Percentiles rank a stretch among this genome's conserved stretches.
Evolutionary conservation across 1,140 invertebrate species (phyloP).

Genomic region (Acromyrmex echinatior): DNA sequence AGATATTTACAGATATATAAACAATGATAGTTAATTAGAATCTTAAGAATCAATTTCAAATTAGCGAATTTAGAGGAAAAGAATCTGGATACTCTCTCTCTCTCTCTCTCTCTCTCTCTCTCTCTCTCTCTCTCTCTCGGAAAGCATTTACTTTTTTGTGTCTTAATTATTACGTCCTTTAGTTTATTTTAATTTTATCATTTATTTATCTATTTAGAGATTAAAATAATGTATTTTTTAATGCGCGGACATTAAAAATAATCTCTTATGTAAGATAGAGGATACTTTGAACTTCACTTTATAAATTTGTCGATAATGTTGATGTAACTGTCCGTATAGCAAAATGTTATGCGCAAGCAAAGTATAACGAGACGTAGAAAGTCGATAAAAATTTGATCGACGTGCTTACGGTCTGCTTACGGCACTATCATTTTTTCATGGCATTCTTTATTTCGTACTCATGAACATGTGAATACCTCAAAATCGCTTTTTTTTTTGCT

Average conservation of each 20-base stretch:
- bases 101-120: too few relatives aligned
- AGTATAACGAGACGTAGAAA: constrained; percentile 49
- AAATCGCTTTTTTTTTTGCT: constrained; percentile 21
- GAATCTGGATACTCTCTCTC: too few relatives aligned
- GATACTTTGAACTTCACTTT: constrained; percentile 12
- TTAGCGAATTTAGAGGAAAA: neutral
- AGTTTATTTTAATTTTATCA: neutral
- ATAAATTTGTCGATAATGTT: constrained; percentile 44
- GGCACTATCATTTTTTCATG: constrained; percentile 26
- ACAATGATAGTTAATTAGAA: neutral
- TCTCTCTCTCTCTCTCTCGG: too few relatives aligned
- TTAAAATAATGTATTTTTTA: neutral
- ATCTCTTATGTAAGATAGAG: neutral
- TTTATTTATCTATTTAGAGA: neutral
- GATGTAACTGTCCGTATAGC: constrained; percentile 16
- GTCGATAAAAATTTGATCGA: constrained; percentile 68
- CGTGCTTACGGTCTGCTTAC: constrained; percentile 51
- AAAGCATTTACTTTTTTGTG: too few relatives aligned
- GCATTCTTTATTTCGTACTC: constrained; percentile 45
- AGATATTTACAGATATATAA: neutral
- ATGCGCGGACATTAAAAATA: neutral
- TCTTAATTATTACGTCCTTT: too few relatives aligned
- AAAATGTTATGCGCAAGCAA: constrained; percentile 14
- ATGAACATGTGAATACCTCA: constrained; percentile 33
- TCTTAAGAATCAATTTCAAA: neutral